These are phyloP conservation scores for Bellardia bayeri DNA, from an alignment of 2,888 invertebrate species.

Conservation along the genomic window DNA sequence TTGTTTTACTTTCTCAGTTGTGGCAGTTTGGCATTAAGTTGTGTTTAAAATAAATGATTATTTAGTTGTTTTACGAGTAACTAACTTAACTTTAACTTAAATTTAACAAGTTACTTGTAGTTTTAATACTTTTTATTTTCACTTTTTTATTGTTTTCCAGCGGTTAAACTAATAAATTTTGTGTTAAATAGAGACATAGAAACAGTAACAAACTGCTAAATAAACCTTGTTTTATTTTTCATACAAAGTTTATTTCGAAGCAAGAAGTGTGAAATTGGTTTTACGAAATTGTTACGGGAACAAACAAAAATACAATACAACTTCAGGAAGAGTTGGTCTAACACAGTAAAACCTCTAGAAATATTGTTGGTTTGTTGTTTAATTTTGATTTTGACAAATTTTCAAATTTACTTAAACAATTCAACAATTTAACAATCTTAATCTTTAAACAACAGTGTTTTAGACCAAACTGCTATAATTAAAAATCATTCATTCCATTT, in stretches of 20 bases:
- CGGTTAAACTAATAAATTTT: conserved; percentile 63
- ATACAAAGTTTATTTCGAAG: conserved; percentile 65
- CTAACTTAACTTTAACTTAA: conserved; percentile 38
- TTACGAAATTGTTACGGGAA: conserved; percentile 60
- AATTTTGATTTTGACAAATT: neutral
- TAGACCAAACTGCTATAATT: conserved; percentile 17
- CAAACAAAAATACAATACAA: conserved; percentile 28
- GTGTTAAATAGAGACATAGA: conserved; percentile 47
- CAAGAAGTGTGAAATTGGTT: conserved; percentile 73
- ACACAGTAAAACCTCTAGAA: conserved; percentile 10
- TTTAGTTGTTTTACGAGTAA: conserved; percentile 59
- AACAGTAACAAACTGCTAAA: conserved; percentile 46
- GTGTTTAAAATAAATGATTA: conserved; percentile 51
- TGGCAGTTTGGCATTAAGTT: conserved; percentile 46
- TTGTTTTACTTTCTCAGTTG: neutral
- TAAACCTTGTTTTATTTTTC: conserved; percentile 54
- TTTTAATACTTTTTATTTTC: conserved; percentile 45
- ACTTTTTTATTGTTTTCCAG: conserved; percentile 12
- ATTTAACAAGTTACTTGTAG: conserved; percentile 55
- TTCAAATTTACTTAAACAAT: no score
- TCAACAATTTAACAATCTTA: no score
- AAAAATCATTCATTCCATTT: neutral
- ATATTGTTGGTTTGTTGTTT: neutral
- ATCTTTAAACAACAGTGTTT: neutral
- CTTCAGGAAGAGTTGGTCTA: conserved; percentile 35